Conservation (phyloP, 1,140 invertebrate species). For the Chrysoperla carnea region DNA sequence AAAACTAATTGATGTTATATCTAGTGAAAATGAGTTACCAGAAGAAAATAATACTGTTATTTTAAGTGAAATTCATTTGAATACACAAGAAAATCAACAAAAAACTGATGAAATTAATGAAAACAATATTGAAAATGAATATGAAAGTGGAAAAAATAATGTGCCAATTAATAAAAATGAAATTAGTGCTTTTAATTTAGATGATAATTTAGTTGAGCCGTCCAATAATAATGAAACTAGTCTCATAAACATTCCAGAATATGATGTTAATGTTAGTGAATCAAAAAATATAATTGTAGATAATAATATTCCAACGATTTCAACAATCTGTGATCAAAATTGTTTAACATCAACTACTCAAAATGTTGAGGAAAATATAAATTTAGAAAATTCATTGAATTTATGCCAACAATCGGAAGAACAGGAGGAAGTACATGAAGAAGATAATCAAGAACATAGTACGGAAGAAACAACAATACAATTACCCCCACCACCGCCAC, state of each 20-base stretch:
- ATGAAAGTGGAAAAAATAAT: conserved; percentile 1
- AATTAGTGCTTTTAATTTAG: conserved; percentile 23
- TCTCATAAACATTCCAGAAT: conserved; percentile 19
- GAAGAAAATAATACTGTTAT: conserved; percentile 23
- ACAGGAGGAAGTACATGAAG: too few species aligned
- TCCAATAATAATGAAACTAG: conserved; percentile 35
- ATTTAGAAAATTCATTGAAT: too few species aligned
- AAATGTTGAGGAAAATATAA: too few species aligned
- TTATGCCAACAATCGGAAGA: too few species aligned
- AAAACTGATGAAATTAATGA: too few species aligned
- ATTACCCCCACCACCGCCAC: neutral
- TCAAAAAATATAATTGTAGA: conserved; percentile 27
- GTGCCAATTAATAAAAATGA: conserved; percentile 22
- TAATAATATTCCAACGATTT: conserved; percentile 49
- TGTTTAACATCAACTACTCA: conserved; percentile 5
- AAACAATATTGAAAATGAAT: too few species aligned
- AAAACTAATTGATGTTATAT: conserved; percentile 6
- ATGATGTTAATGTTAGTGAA: conserved; percentile 24
- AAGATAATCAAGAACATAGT: too few species aligned
- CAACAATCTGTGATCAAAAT: conserved; percentile 45
- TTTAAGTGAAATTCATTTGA: conserved; percentile 11
- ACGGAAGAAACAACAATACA: too few species aligned
- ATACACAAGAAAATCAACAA: too few species aligned
- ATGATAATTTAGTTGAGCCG: conserved; percentile 27
- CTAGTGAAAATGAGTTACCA: conserved; percentile 3